Evolutionary conservation across 2,113 vertebrate genomes (phyloP), one percentile per base, ranked within the genome.

Genomic region (Gracilinanus agilis): DNA sequence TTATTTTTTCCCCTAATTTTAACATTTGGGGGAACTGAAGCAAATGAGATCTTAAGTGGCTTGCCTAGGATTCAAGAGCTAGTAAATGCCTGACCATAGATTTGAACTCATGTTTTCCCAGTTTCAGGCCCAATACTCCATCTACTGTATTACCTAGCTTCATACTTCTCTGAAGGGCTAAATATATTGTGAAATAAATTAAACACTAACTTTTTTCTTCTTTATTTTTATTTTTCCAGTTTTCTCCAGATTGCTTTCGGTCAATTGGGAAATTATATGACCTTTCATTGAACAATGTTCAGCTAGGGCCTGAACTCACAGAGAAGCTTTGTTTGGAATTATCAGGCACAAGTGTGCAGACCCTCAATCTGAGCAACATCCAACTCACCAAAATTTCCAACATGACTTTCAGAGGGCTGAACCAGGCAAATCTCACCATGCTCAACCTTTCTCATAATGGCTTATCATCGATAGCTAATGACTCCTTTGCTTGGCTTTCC

Each of bases 401-500:
- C 0, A 90, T 8, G 91, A 99, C 99, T 21, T 99, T 99, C 53
- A 49, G 12, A 49, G 99, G 99, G 55, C 97, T 99, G 16, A 93
- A 98, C 90, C 94, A 95, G 92, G 99, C 99, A 23, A 99, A 99
- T 75, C 97, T 99, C 34, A 99, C 98, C 0, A 53, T 54, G 61
- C 97, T 99, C 11, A 99, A 99, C 95, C 98, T 99, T 91, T 99
- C 99, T 24, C 89, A 93, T 23, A 99, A 99, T 90, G 91, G 10
- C 49, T 97, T 99, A 54, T 97, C 55, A 3, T 53, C 90, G n/a
- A 97, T 99, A 91, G 98, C 97, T 88, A 92, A 98, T 0, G 95
- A 98, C 34, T 98, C 99, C 4, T 99, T 99, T 97, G 97, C 96
- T 7, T 99, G 99, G 99, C 98, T 99, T 92, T 90, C 98, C 7